phyloP scores from a whole-genome alignment of 2,888 invertebrate species.

The Pediacus dermestoides region DNA sequence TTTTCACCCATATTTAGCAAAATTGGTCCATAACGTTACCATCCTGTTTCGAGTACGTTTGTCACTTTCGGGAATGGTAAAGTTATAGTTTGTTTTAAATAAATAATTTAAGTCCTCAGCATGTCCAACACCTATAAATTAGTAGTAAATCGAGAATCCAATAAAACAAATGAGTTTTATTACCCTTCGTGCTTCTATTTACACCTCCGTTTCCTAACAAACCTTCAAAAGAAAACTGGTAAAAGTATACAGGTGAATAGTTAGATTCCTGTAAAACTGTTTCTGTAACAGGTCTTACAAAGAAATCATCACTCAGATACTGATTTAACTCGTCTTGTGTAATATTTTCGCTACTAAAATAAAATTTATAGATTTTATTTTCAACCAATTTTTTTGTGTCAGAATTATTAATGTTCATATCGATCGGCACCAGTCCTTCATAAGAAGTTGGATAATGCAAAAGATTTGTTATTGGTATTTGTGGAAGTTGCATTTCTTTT shows the following conservation, averaged over 20 bases:
- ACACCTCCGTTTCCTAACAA: conserved; percentile 21
- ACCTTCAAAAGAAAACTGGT: conserved; percentile 34
- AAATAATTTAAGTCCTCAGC: conserved; percentile 29
- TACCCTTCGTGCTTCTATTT: no score
- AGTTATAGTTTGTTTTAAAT: conserved; percentile 20
- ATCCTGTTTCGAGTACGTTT: conserved; percentile 22
- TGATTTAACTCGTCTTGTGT: no score
- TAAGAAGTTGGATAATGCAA: no score
- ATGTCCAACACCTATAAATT: conserved; percentile 33
- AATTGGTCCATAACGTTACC: conserved; percentile 35
- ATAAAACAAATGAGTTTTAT: conserved; percentile 5
- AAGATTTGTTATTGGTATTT: no score
- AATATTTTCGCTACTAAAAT: no score
- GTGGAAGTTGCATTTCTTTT: no score
- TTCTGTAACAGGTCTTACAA: conserved; percentile 46
- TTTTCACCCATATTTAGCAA: conserved; percentile 33
- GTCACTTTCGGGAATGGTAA: conserved; percentile 20
- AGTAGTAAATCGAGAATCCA: background rate
- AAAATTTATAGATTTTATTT: no score
- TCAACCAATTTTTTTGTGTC: no score
- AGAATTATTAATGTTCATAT: no score
- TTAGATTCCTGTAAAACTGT: conserved; percentile 50
- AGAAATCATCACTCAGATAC: conserved; percentile 49
- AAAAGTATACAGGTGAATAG: conserved; percentile 30
- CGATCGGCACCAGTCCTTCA: no score